These are phyloP conservation scores for Perdita meconis DNA, from an alignment of 2,888 invertebrate genomes.

Conservation along the genomic window DNA sequence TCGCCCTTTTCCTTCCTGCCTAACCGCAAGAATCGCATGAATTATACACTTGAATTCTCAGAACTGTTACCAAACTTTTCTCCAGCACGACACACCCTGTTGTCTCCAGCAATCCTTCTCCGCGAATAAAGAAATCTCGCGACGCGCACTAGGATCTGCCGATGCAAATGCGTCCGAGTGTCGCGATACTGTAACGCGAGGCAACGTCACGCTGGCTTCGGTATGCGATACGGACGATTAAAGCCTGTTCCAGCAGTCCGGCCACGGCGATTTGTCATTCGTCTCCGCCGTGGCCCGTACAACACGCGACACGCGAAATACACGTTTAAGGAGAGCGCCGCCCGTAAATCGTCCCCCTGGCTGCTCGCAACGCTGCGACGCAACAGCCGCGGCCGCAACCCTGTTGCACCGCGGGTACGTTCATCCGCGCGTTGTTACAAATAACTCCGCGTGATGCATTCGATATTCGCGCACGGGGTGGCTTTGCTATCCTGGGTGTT, in stretches of 20 bases:
- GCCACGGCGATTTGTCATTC: constrained; percentile 59
- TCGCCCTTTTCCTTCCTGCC: too few relatives aligned
- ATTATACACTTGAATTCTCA: too few relatives aligned
- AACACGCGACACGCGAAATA: constrained; percentile 59
- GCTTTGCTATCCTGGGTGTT: constrained; percentile 20
- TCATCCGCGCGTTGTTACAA: constrained; percentile 49
- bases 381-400: background rate
- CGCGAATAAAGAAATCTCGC: background rate
- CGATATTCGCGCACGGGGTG: constrained; percentile 42
- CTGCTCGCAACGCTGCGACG: constrained; percentile 2
- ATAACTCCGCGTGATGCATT: constrained; percentile 48
- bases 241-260: constrained; percentile 56
- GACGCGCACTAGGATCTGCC: background rate
- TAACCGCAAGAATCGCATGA: too few relatives aligned
- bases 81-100: too few relatives aligned
- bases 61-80: too few relatives aligned
- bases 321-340: constrained; percentile 50
- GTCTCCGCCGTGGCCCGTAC: constrained; percentile 28
- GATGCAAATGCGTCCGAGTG: constrained; percentile 40
- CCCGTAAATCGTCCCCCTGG: constrained; percentile 15
- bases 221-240: constrained; percentile 66
- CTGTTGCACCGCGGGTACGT: constrained; percentile 14
- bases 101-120: too few relatives aligned
- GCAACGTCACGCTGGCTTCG: constrained; percentile 60
- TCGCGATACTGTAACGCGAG: constrained; percentile 48